These are phyloP conservation scores for Hydrophis major DNA, from an alignment of 2,797 vertebrate genomes.

Conservation along the genomic window DNA sequence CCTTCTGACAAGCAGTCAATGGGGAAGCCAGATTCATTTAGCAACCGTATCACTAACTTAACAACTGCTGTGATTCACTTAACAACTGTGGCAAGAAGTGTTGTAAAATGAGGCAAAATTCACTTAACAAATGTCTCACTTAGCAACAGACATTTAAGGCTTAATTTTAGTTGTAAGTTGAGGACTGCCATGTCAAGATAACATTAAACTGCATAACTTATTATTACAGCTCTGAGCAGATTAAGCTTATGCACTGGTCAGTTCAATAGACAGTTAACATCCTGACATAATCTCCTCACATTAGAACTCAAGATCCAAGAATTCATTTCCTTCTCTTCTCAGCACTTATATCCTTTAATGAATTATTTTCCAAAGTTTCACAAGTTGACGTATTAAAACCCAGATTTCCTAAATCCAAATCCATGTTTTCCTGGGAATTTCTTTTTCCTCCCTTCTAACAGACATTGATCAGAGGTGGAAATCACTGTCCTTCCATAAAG, in stretches of 20 bases:
- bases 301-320: not conserved
- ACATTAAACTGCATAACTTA: not conserved
- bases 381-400: not conserved
- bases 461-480: not conserved
- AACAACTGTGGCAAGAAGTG: not conserved
- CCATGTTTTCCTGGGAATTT: not conserved
- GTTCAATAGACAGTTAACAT: not conserved
- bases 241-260: not conserved
- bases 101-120: not conserved
- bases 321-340: not conserved
- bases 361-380: not conserved
- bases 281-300: not conserved
- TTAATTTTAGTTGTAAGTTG: not conserved
- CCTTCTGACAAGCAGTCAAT: not conserved
- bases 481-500: not conserved
- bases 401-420: not conserved
- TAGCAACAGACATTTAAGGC: not conserved
- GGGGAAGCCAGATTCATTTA: not conserved
- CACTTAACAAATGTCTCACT: not conserved
- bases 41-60: not conserved
- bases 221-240: not conserved
- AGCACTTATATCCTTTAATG: not conserved
- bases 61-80: not conserved
- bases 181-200: not conserved
- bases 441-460: not conserved